Conservation (phyloP, 2,797 vertebrate species). For the Erpetoichthys calabaricus region DNA sequence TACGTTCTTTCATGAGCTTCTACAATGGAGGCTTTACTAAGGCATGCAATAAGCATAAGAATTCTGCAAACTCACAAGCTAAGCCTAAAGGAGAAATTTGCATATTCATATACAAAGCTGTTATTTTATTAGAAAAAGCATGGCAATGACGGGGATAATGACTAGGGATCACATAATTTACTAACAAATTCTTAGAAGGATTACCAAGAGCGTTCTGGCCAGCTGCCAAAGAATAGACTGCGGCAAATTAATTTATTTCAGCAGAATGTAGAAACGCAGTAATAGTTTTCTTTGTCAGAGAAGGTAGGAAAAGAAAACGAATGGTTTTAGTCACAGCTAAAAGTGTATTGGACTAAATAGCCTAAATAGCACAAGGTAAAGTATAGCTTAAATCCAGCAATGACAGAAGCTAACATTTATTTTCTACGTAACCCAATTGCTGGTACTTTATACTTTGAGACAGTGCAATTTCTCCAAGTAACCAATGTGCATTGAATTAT, state of each 20-base stretch:
- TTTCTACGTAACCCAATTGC: no score
- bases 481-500: no score
- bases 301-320: slow-evolving; percentile 14
- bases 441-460: no score
- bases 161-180: slow-evolving; percentile 28
- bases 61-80: slow-evolving; percentile 15
- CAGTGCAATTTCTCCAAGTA: no score
- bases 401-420: no score
- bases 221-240: slow-evolving; percentile 20
- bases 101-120: slow-evolving; percentile 18
- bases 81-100: slow-evolving; percentile 14
- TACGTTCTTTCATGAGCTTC: no score
- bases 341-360: not conserved
- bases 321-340: slow-evolving; percentile 9
- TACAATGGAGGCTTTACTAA: not conserved
- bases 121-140: slow-evolving; percentile 21
- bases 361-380: slow-evolving; percentile 7
- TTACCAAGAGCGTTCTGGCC: slow-evolving; percentile 23
- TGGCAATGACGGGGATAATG: slow-evolving; percentile 22
- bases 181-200: slow-evolving; percentile 26
- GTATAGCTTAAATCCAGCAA: not conserved
- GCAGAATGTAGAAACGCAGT: slow-evolving; percentile 19
- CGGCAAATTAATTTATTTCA: slow-evolving; percentile 25
- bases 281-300: slow-evolving; percentile 15
- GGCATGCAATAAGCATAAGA: slow-evolving; percentile 16